Base-by-base conservation (phyloP, 2,113 vertebrate species). In the Talpa occidentalis region DNA sequence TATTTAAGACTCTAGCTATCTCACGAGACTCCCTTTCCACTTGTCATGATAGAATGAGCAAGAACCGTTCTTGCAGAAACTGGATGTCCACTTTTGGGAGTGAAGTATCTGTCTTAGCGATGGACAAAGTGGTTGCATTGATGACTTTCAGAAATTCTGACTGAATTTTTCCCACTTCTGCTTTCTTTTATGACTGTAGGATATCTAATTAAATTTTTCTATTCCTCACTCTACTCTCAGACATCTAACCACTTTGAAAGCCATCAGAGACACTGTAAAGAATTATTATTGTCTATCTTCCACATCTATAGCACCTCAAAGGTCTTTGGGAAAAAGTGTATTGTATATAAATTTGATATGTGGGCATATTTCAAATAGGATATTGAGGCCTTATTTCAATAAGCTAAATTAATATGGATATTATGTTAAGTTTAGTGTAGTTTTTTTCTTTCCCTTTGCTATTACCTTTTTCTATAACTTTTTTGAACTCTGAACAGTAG, bases 381-480 rank as follows among this genome's bases (percentile, higher is more conserved):
- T 88, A 88, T 70, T 44, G 54, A 76, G 56, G 19, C 70, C 74
- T 82, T 77, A 88, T 92, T 95, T 95, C 62, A 96, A 22, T 93
- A 86, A 42, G 35, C 95, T 94, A 91, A 95, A 91, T 97, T 93
- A 78, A 85, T 92, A 85, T 85, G 85, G 69, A 74, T 88, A 79
- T 78, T n/a, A 83, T 76, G 26, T 85, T 76, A 59, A 80, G 16
- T 91, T 54, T 79, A 88, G 40, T 78, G 26, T 78, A 52, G 28
- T 56, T 93, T 94, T 94, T 91, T 81, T 82, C 93, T 94, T 80
- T 40, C 52, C 47, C 52, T 95, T 90, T 85, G 67, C 54, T 88
- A 35, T 94, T 92, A 40, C 17, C 47, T 42, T 81, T 78, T 86
- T 32, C 84, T 42, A 47, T 88, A 82, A 93, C 69, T 81, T 97